Evolutionary conservation across 1,140 invertebrate species (phyloP).

Genomic region (Drosophila azteca): DNA sequence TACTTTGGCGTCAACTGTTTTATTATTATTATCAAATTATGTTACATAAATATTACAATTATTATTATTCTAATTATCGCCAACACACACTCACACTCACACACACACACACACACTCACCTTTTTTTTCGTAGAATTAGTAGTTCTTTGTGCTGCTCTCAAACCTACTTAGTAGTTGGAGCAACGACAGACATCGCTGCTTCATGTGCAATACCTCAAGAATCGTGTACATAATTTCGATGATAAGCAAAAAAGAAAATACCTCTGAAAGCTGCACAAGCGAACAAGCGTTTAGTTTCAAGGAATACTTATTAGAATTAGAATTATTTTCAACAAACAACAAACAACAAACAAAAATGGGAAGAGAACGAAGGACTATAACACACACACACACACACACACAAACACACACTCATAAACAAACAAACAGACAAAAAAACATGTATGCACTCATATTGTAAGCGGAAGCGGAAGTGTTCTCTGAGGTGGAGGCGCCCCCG

Average conservation of each 20-base stretch:
- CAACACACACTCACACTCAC: no score
- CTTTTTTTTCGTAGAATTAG: no score
- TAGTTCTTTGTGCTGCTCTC: slow-evolving; percentile 48
- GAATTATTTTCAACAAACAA: slow-evolving; percentile 47
- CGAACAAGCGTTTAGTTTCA: slow-evolving; percentile 45
- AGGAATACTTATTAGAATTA: slow-evolving; percentile 62
- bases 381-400: slow-evolving; percentile 43
- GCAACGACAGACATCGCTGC: slow-evolving; percentile 50
- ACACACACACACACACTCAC: no score
- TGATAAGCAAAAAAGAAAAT: slow-evolving; percentile 35
- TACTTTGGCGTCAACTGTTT: slow-evolving; percentile 47
- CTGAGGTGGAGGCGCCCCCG: no score
- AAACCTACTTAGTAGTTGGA: slow-evolving; percentile 69
- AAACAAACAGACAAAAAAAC: no score
- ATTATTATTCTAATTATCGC: slow-evolving; percentile 10
- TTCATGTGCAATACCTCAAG: slow-evolving; percentile 78
- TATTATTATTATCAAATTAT: slow-evolving; percentile 36
- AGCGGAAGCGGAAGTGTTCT: no score
- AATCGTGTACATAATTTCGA: slow-evolving; percentile 55
- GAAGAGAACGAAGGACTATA: slow-evolving; percentile 82
- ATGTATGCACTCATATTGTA: no score
- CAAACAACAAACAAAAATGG: slow-evolving; percentile 53
- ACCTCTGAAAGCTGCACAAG: slow-evolving; percentile 45
- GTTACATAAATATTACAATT: slow-evolving; percentile 25
- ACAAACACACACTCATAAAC: slow-evolving; percentile 10